Conservation (phyloP, 2,797 vertebrate species). For the Anableps anableps region DNA sequence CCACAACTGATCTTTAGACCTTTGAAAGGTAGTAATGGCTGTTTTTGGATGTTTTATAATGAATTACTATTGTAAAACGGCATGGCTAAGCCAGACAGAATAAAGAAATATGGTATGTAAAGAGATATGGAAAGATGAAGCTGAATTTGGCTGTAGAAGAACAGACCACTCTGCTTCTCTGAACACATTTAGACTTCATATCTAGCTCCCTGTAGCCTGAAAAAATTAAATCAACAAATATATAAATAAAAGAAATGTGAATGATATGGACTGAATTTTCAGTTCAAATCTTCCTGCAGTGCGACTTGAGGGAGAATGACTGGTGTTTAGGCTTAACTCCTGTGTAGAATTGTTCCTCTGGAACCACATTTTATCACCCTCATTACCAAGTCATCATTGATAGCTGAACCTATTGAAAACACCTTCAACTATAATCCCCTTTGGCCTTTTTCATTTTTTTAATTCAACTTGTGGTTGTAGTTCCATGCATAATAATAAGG, state of each 20-base stretch:
- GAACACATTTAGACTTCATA: conserved; percentile 62
- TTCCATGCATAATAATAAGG: conserved; percentile 48
- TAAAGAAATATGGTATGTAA: conserved; percentile 32
- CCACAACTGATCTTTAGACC: conserved; percentile 29
- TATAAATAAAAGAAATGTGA: conserved; percentile 30
- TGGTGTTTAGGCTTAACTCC: conserved; percentile 36
- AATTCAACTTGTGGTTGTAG: conserved; percentile 33
- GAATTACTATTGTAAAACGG: background rate
- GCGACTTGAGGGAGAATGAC: conserved; percentile 46
- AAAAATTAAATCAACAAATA: conserved; percentile 20
- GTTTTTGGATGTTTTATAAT: conserved; percentile 33
- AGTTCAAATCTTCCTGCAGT: conserved; percentile 62
- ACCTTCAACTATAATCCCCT: conserved; percentile 43
- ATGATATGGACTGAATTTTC: conserved; percentile 55
- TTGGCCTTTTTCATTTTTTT: conserved; percentile 21
- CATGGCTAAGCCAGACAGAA: conserved; percentile 49
- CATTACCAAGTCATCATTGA: conserved; percentile 53
- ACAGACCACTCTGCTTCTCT: conserved; percentile 51
- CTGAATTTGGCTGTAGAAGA: conserved; percentile 49
- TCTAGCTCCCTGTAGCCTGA: conserved; percentile 47
- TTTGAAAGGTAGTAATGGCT: conserved; percentile 10
- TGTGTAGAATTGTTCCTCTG: conserved; percentile 39
- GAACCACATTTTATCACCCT: conserved; percentile 41
- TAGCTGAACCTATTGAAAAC: conserved; percentile 57
- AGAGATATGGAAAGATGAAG: conserved; percentile 35